phyloP scores from a whole-genome alignment of 2,797 vertebrate genomes.

The Lagorchestes hirsutus region DNA sequence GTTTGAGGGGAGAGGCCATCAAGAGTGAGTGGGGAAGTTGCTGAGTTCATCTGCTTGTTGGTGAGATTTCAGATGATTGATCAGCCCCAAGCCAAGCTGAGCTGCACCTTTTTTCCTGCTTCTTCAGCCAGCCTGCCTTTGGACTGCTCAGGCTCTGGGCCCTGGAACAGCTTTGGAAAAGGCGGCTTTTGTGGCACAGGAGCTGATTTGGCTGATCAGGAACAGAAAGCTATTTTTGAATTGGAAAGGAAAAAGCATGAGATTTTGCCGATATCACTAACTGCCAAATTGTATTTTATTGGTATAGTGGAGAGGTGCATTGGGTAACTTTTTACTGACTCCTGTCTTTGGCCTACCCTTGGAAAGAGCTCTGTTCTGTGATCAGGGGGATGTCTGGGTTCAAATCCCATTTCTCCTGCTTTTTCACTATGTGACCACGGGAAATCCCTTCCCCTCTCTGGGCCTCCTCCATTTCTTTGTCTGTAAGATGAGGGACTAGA shows the following conservation, averaged over 20 bases:
- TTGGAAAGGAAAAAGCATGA: conserved; percentile 72
- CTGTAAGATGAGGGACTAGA: neutral
- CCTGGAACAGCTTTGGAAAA: conserved; percentile 50
- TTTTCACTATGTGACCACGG: neutral
- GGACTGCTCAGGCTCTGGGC: conserved; percentile 23
- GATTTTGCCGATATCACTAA: conserved; percentile 36
- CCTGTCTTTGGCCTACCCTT: neutral
- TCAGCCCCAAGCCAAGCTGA: neutral
- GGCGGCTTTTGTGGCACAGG: conserved; percentile 58
- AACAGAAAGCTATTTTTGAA: conserved; percentile 80
- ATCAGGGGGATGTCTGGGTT: neutral
- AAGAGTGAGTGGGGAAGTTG: too few species aligned
- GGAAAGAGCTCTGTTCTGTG: neutral
- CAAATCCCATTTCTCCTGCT: neutral
- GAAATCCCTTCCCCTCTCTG: neutral
- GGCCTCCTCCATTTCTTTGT: neutral
- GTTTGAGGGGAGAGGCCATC: too few species aligned
- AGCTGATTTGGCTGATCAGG: conserved; percentile 74
- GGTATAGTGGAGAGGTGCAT: conserved; percentile 42
- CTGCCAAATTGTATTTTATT: conserved; percentile 45
- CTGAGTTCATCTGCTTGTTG: too few species aligned
- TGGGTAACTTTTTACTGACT: conserved; percentile 7
- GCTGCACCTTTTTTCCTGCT: neutral
- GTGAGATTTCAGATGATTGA: too few species aligned
- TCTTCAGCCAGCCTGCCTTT: conserved; percentile 34